A percentile compares a stretch with the other conserved stretches of the same genome.
Evolutionary conservation across 2,888 invertebrate genomes (phyloP).

Genomic region (Eueremaeus valkanovi): DNA sequence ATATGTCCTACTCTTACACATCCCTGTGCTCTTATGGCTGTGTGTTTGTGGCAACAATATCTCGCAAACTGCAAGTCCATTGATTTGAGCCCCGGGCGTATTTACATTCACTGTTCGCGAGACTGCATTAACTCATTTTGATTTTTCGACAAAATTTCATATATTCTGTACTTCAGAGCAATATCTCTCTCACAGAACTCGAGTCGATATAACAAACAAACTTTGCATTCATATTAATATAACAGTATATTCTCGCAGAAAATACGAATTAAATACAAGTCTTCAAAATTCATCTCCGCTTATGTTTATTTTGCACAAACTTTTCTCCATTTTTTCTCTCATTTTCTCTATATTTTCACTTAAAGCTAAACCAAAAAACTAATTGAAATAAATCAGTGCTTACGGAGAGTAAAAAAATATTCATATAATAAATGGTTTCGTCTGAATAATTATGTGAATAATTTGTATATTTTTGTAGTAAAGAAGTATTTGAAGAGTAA

Average conservation of each 20-base stretch:
- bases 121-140: conserved; percentile 1
- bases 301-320: no score
- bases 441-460: neutral
- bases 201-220: neutral
- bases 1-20: neutral
- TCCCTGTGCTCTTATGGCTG: neutral
- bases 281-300: no score
- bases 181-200: neutral
- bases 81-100: neutral
- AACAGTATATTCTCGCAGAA: neutral
- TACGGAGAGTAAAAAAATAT: neutral
- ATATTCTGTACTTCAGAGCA: neutral
- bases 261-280: neutral
- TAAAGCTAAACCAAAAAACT: neutral
- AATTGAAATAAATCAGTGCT: no score
- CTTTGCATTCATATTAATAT: neutral
- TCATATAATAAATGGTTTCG: neutral
- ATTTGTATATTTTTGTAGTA: neutral
- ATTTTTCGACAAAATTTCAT: neutral
- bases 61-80: neutral
- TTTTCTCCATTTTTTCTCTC: no score
- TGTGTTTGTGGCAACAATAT: neutral
- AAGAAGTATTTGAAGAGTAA: neutral
- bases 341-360: no score
- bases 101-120: conserved; percentile 11